These are phyloP conservation scores for Amitus sp. DNA, from an alignment of 2,888 invertebrate genomes.

Conservation along the genomic window DNA sequence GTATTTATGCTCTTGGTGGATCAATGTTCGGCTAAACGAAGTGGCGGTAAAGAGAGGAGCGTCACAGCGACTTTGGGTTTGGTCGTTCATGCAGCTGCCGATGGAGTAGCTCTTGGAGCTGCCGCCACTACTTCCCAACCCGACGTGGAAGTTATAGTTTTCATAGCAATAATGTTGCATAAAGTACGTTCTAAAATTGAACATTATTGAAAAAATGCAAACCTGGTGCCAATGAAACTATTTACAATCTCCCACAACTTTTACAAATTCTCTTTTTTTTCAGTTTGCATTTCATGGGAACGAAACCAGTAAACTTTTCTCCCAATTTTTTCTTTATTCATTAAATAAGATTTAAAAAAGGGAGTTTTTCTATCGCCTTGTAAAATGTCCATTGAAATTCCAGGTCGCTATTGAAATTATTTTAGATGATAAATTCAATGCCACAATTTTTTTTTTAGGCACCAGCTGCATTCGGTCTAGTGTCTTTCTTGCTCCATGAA, in stretches of 20 bases:
- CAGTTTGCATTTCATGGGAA: no score
- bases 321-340: no score
- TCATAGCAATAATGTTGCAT: slow-evolving; percentile 98
- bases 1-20: slow-evolving; percentile 98
- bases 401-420: no score
- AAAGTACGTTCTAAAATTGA: slow-evolving; percentile 73
- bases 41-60: slow-evolving; percentile 76
- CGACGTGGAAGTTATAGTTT: slow-evolving; percentile 97
- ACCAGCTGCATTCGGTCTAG: slow-evolving; percentile 97
- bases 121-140: slow-evolving; percentile 96
- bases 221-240: no score
- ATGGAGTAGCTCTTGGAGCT: slow-evolving; percentile 97
- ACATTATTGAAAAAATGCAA: slow-evolving; percentile 7
- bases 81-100: slow-evolving; percentile 99
- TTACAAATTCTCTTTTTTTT: no score
- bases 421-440: no score
- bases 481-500: slow-evolving; percentile 96
- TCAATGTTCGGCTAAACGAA: slow-evolving; percentile 74
- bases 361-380: no score
- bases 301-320: no score
- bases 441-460: slow-evolving; percentile 74
- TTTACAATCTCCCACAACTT: no score
- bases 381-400: no score
- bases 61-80: slow-evolving; percentile 96
- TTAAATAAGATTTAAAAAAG: no score